Conservation (phyloP, 1,140 invertebrate genomes). For the Drosophila repleta region DNA sequence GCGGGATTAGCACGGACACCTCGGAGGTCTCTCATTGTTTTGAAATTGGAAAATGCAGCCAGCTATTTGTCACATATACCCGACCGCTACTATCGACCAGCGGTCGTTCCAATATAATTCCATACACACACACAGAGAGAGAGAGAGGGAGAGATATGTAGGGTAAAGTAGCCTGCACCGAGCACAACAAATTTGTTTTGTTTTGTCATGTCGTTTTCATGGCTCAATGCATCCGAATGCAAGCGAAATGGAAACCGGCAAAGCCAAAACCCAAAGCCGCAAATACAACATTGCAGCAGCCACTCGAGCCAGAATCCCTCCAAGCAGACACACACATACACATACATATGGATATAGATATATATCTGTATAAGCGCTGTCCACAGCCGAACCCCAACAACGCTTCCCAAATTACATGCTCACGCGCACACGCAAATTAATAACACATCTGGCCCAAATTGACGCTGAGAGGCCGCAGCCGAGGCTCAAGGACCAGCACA, state of each 20-base stretch:
- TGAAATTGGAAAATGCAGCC: slow-evolving; percentile 57
- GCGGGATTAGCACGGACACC: slow-evolving; percentile 75
- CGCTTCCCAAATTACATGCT: slow-evolving; percentile 80
- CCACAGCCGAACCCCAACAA: slow-evolving; percentile 1
- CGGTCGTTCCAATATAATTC: neutral
- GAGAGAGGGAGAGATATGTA: neutral
- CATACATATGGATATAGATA: too few relatives aligned
- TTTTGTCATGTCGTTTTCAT: slow-evolving; percentile 83
- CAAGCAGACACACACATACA: neutral
- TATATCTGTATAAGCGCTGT: slow-evolving; percentile 5
- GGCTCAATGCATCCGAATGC: slow-evolving; percentile 71
- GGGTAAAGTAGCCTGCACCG: slow-evolving; percentile 12
- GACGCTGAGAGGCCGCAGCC: neutral
- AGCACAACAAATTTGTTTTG: slow-evolving; percentile 70
- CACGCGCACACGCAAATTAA: slow-evolving; percentile 83
- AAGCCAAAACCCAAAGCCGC: slow-evolving; percentile 41
- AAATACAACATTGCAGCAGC: slow-evolving; percentile 27
- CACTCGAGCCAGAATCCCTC: slow-evolving; percentile 24
- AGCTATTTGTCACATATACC: slow-evolving; percentile 65
- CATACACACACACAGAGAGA: neutral
- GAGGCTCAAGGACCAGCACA: neutral
- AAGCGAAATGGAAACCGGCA: slow-evolving; percentile 57
- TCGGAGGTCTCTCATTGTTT: slow-evolving; percentile 53
- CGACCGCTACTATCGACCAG: neutral
- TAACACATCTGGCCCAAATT: slow-evolving; percentile 80